These are phyloP conservation scores for Malacoraja senta DNA, from an alignment of 2,797 vertebrate genomes.

Conservation along the genomic window DNA sequence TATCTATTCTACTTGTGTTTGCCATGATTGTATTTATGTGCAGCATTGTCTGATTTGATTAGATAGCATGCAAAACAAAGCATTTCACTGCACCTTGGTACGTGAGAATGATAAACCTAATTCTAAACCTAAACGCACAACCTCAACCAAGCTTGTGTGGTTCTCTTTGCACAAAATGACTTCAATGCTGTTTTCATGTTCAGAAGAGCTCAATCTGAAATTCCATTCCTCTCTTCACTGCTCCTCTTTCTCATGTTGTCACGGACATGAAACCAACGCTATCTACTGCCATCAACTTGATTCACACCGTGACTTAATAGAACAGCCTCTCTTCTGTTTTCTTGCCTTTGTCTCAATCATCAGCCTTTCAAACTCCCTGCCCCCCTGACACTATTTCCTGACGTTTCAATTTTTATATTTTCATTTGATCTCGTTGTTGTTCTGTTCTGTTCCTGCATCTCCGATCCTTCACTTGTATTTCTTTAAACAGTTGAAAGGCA, in stretches of 20 bases:
- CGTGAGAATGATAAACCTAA: too few relatives aligned
- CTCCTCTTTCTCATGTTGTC: neutral
- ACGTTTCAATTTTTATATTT: neutral
- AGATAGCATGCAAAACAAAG: too few relatives aligned
- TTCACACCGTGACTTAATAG: neutral
- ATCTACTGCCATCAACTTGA: neutral
- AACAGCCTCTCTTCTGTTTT: neutral
- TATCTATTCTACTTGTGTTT: too few relatives aligned
- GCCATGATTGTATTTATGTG: too few relatives aligned
- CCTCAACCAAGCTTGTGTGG: too few relatives aligned
- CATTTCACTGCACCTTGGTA: too few relatives aligned
- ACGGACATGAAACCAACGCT: neutral
- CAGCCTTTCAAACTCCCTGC: neutral
- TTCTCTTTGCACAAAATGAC: too few relatives aligned
- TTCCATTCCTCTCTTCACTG: too few relatives aligned
- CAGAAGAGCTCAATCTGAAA: too few relatives aligned
- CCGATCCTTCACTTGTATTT: neutral
- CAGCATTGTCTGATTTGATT: too few relatives aligned
- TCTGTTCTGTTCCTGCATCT: neutral
- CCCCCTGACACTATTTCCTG: neutral
- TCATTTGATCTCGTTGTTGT: neutral
- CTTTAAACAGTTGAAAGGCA: neutral
- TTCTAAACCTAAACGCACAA: too few relatives aligned
- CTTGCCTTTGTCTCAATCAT: neutral
- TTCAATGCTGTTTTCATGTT: too few relatives aligned